Conservation (phyloP, 2,113 vertebrate genomes). For the Meriones unguiculatus region DNA sequence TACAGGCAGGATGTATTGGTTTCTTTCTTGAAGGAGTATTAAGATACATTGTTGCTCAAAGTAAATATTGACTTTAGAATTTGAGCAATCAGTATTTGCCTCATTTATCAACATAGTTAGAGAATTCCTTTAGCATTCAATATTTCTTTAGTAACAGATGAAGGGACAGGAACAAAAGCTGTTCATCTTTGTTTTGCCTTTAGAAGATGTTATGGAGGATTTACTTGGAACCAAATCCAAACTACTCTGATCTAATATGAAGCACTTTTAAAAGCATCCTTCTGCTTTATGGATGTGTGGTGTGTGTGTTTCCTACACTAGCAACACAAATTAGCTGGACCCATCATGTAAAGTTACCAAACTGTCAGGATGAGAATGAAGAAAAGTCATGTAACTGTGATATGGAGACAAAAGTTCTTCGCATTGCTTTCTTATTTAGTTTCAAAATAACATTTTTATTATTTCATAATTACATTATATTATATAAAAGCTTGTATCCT, state of each 20-base stretch:
- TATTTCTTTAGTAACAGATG: constrained; percentile 66
- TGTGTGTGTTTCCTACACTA: not conserved
- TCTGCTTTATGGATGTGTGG: not conserved
- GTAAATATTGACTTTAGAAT: constrained; percentile 74
- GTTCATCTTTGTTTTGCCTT: constrained; percentile 62
- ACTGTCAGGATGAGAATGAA: not conserved
- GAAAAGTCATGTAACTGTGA: not conserved
- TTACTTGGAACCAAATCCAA: constrained; percentile 48
- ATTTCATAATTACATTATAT: not conserved
- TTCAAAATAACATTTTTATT: not conserved
- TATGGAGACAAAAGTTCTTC: not conserved
- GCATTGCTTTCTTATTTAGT: not conserved
- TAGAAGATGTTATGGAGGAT: constrained; percentile 37
- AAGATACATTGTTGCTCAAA: constrained; percentile 66
- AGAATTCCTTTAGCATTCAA: constrained; percentile 43
- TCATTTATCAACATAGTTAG: constrained; percentile 69
- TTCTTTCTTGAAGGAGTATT: constrained; percentile 56
- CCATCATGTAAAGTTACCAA: not conserved
- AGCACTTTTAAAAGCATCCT: not conserved
- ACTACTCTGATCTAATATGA: not conserved
- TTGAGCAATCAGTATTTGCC: constrained; percentile 56
- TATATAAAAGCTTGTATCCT: not conserved
- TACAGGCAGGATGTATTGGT: constrained; percentile 5
- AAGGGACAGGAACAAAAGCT: constrained; percentile 42
- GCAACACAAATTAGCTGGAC: not conserved